Evolutionary conservation across 2,113 vertebrate species (phyloP).

Genomic region (Zapus hudsonius): DNA sequence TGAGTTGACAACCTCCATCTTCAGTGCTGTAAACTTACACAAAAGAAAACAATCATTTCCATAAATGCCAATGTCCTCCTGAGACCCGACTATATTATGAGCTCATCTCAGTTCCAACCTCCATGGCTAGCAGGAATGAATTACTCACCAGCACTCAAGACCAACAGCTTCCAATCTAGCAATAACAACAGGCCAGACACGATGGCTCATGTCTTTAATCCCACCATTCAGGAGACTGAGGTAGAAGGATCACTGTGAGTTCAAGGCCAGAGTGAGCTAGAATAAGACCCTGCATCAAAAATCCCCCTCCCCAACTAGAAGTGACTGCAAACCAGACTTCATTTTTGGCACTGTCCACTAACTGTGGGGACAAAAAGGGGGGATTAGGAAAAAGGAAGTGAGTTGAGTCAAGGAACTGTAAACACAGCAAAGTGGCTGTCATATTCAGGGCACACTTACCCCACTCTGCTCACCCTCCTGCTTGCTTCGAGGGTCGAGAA

Average conservation of each 20-base stretch:
- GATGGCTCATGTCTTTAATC: too few relatives aligned
- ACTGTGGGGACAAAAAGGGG: neutral
- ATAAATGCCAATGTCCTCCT: neutral
- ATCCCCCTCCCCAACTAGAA: neutral
- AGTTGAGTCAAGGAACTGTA: neutral
- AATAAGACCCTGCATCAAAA: too few relatives aligned
- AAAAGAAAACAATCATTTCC: constrained; percentile 33
- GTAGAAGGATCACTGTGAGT: too few relatives aligned
- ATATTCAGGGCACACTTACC: neutral
- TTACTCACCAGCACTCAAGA: too few relatives aligned
- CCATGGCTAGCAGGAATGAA: neutral
- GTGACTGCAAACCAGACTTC: neutral
- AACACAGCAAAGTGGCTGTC: neutral
- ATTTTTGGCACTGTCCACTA: neutral
- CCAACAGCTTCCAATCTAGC: neutral
- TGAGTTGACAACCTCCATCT: constrained; percentile 19
- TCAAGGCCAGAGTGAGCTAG: too few relatives aligned
- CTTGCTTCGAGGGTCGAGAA: neutral
- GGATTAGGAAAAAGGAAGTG: constrained; percentile 9
- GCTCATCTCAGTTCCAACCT: neutral
- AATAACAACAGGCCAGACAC: neutral
- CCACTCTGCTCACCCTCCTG: neutral
- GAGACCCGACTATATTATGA: neutral
- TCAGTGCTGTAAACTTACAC: neutral
- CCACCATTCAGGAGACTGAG: too few relatives aligned